These are phyloP conservation scores for Limnothrissa miodon DNA, from an alignment of 2,113 vertebrate species.

Conservation along the genomic window DNA sequence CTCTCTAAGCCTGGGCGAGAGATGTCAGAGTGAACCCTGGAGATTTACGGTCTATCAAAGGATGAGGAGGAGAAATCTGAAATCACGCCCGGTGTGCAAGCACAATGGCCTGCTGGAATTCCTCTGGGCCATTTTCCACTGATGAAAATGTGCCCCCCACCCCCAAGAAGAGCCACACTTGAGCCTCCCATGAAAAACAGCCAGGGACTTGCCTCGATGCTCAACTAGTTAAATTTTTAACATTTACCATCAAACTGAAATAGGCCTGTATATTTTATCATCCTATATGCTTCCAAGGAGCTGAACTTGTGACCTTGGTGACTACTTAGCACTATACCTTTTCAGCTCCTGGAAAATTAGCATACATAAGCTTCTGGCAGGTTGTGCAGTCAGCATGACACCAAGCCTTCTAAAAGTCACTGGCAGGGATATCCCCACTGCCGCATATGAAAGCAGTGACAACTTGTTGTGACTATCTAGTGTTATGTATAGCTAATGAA, in stretches of 20 bases:
- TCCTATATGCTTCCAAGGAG: neutral
- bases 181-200: neutral
- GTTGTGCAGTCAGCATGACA: neutral
- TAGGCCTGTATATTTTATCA: neutral
- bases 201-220: neutral
- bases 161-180: neutral
- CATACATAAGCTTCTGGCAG: neutral
- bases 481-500: neutral
- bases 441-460: neutral
- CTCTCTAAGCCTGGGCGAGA: neutral
- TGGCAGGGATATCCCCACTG: neutral
- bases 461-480: slow-evolving; percentile 6
- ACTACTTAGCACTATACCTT: neutral
- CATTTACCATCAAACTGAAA: neutral
- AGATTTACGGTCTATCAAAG: slow-evolving; percentile 3
- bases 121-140: neutral
- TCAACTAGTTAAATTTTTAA: neutral
- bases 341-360: neutral
- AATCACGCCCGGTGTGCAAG: neutral
- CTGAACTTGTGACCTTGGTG: too few species aligned
- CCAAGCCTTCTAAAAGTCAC: neutral
- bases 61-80: neutral
- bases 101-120: neutral
- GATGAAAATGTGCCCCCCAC: neutral
- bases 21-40: neutral